These are phyloP conservation scores for Egretta garzetta DNA, from an alignment of 2,113 vertebrate genomes.

Conservation along the genomic window DNA sequence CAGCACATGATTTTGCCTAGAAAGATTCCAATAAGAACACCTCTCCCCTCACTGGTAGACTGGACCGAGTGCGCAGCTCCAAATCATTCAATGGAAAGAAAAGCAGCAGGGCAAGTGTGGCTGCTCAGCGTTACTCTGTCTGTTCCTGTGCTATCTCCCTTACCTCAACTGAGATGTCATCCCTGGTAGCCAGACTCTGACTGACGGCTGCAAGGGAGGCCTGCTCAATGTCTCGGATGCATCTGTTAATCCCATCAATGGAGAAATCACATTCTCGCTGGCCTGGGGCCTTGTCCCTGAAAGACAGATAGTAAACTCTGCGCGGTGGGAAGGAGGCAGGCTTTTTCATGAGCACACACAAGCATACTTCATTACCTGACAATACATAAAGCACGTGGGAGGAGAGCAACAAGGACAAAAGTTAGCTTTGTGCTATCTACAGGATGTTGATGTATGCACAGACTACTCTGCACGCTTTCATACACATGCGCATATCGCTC, in stretches of 20 bases:
- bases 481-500: fast-evolving
- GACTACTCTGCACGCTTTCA: not conserved
- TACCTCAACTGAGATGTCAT: conserved; percentile 98
- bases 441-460: not conserved
- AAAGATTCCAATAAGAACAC: not conserved
- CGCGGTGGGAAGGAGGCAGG: not conserved
- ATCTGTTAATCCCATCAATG: conserved; percentile 95
- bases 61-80: not conserved
- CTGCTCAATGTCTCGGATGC: conserved; percentile 97
- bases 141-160: not conserved
- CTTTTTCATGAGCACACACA: not conserved
- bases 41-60: not conserved
- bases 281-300: conserved; percentile 96
- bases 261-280: conserved; percentile 96
- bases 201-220: conserved; percentile 92
- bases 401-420: not conserved
- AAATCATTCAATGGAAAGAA: not conserved
- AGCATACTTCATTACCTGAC: fast-evolving
- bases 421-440: not conserved
- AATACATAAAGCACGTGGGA: not conserved
- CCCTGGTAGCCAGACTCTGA: conserved; percentile 91
- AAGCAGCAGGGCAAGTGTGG: not conserved
- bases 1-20: fast-evolving
- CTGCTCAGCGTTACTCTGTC: not conserved
- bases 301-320: not conserved